Evolutionary conservation across 1,140 invertebrate species (phyloP).

Genomic region (Bursaphelenchus mucronatus): DNA sequence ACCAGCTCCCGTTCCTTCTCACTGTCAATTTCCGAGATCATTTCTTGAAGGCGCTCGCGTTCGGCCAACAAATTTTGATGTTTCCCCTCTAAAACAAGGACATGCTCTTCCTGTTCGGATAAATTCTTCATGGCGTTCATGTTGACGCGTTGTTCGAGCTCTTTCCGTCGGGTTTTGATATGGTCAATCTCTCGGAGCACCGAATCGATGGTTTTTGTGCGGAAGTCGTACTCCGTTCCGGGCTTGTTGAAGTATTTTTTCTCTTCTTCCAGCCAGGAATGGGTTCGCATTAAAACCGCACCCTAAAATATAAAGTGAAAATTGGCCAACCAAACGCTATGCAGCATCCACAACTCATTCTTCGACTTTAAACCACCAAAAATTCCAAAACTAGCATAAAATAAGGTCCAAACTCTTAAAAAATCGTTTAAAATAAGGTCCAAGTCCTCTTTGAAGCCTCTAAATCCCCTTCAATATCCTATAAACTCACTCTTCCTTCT

Average conservation of each 20-base stretch:
- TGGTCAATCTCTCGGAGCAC: constrained; percentile 28
- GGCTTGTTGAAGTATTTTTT: constrained; percentile 41
- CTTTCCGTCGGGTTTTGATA: constrained; percentile 28
- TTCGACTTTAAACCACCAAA: no score
- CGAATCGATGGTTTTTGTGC: constrained; percentile 24
- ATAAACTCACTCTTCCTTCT: not conserved
- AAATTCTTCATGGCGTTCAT: constrained; percentile 44
- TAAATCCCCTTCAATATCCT: no score
- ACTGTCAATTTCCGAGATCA: constrained; percentile 43
- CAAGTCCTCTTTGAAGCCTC: no score
- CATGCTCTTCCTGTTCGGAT: constrained; percentile 14
- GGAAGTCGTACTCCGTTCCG: constrained; percentile 47
- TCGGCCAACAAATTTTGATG: constrained; percentile 34
- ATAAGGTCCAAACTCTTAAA: no score
- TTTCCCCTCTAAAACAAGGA: constrained; percentile 30
- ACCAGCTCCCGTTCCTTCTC: constrained; percentile 45
- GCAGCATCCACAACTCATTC: no score
- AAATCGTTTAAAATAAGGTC: no score
- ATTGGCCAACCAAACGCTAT: no score
- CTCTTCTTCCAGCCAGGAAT: constrained; percentile 47
- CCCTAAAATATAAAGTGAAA: no score
- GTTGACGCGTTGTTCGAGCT: constrained; percentile 34
- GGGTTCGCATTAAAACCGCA: not conserved
- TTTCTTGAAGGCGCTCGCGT: constrained; percentile 33
- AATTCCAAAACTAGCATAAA: no score